Evolutionary conservation across 2,797 vertebrate genomes (phyloP).

Genomic region (Capromys pilorides): DNA sequence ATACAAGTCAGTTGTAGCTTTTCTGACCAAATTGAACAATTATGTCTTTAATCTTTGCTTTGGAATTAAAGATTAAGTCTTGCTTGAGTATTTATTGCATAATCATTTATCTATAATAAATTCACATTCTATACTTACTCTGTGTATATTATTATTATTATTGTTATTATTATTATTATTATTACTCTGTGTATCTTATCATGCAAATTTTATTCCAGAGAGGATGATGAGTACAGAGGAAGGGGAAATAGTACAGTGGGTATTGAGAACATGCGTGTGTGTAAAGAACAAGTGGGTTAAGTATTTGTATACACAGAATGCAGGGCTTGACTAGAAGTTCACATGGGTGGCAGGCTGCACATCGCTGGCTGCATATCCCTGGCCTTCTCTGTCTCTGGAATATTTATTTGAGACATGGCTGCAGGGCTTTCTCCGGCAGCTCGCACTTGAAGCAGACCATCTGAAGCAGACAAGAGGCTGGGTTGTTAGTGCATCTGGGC

Average conservation of each 20-base stretch:
- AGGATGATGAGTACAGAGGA: neutral
- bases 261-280: neutral
- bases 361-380: neutral
- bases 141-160: too few relatives aligned
- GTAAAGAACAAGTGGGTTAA: neutral
- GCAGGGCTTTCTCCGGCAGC: neutral
- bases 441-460: neutral
- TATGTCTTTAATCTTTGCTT: constrained; percentile 48
- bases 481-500: neutral
- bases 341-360: neutral
- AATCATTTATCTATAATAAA: neutral
- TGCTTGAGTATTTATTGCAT: constrained; percentile 18
- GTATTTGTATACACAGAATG: neutral
- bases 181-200: neutral
- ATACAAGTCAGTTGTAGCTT: neutral
- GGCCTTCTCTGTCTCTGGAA: neutral
- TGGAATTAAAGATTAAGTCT: constrained; percentile 27
- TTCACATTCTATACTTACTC: neutral
- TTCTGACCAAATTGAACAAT: neutral
- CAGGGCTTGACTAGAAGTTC: neutral
- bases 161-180: too few relatives aligned
- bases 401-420: neutral
- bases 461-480: neutral
- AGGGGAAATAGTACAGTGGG: neutral
- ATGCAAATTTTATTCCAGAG: constrained; percentile 6